Base-by-base conservation (phyloP, 2,113 vertebrate genomes). In the Brienomyrus brachyistius region DNA sequence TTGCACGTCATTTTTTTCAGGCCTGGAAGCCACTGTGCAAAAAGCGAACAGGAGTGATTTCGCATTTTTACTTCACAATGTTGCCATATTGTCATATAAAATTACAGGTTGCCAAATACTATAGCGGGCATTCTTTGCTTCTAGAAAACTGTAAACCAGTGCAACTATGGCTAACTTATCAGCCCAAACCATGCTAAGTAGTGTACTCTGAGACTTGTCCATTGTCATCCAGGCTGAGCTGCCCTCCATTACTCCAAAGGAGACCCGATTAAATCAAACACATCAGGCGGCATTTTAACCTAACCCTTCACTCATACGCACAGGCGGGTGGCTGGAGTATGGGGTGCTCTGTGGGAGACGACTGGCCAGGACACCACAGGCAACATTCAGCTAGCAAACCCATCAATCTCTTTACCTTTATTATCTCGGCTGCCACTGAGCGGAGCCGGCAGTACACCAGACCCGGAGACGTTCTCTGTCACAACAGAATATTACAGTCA, bases 331-430 rank as follows among this genome's bases (percentile, higher is more conserved):
- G 74, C 15, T 43, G 35, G 45, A 27, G 45, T 1, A 5, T 23
- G 45, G 5, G 2, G 15, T 0, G 8, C 82, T 84, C 85, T 9
- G 27, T 56, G 85, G 27, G 51, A 23, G 50, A 15, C 48, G 5
- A 17, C 27, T 0, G n/a, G 27, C 17, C 82, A 48, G 23, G 82
- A 10, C 45, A 84, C 82, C 19, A n/a, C 23, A 48, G 85, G 50
- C n/a, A 35, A 31, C 51, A n/a, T 43, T 88, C 54, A 5, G 54
- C 87, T 23, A 88, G 87, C 54, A 66, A 88, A 77, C 88, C 43
- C 88, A 89, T 80, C 45, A 50, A 82, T 40, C 88, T 89, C 62
- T 62, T 74, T 7, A 50, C 45, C 59, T 48, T 50, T 70, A 51
- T 77, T 47, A 74, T 88, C 88, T 77, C 21, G 59, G 54, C 54